These are phyloP conservation scores for Gobionotothen gibberifrons DNA, from an alignment of 2,797 vertebrate species.

Conservation along the genomic window DNA sequence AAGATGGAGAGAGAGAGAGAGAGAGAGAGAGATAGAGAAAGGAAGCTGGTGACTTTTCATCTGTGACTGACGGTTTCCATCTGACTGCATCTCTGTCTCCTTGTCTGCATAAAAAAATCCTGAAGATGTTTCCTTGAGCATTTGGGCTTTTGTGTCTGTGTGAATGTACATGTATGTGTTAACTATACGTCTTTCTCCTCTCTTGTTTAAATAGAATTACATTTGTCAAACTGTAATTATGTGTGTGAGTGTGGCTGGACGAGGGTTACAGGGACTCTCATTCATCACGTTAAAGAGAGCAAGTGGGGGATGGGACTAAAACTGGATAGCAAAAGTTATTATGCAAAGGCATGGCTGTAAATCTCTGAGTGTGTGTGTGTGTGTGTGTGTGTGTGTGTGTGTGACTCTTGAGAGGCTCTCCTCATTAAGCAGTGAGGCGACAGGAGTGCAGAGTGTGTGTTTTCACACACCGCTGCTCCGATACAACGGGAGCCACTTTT, in stretches of 20 bases:
- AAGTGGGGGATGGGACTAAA: conserved; percentile 66
- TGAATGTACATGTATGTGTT: conserved; percentile 18
- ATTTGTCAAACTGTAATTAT: conserved; percentile 33
- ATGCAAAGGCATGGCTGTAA: conserved; percentile 80
- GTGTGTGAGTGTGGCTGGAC: conserved; percentile 57
- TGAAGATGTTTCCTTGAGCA: conserved; percentile 59
- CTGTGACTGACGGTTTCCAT: conserved; percentile 80
- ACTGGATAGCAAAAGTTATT: conserved; percentile 81
- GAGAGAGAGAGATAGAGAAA: conserved; percentile 26
- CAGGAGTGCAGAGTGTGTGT: conserved; percentile 82
- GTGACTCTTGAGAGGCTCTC: conserved; percentile 75
- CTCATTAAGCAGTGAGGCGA: conserved; percentile 82
- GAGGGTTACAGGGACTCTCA: conserved; percentile 69
- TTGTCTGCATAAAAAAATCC: conserved; percentile 66
- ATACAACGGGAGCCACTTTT: conserved; percentile 70
- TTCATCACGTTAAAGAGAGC: conserved; percentile 77
- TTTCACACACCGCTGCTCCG: conserved; percentile 78
- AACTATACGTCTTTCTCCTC: conserved; percentile 24
- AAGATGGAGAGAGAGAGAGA: conserved; percentile 43
- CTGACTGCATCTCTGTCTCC: conserved; percentile 72
- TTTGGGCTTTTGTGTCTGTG: conserved; percentile 55
- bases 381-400: conserved; percentile 33
- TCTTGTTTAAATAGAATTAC: conserved; percentile 14
- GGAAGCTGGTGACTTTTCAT: conserved; percentile 76
- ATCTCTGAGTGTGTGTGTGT: conserved; percentile 61